A percentile compares a stretch with the other conserved stretches of the same genome.
phyloP scores from a whole-genome alignment of 2,888 invertebrate genomes.

The Abrostola triplasia region DNA sequence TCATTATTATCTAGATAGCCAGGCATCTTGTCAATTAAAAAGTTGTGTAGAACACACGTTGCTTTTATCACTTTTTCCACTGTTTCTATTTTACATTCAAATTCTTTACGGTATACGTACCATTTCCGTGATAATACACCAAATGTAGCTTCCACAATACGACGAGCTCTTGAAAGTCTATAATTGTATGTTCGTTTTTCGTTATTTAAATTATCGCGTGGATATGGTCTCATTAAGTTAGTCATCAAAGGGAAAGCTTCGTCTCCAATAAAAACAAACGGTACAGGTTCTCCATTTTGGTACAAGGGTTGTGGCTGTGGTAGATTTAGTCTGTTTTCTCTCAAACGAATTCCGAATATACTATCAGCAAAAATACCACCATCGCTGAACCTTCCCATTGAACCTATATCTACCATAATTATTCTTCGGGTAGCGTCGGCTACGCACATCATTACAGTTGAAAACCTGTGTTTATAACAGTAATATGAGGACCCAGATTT shows the following conservation, averaged over 20 bases:
- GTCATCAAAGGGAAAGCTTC: conserved; percentile 39
- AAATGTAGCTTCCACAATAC: conserved; percentile 53
- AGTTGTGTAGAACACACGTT: conserved; percentile 30
- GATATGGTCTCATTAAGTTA: conserved; percentile 53
- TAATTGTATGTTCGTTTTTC: conserved; percentile 50
- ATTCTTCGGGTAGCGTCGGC: conserved; percentile 41
- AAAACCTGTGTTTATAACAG: conserved; percentile 37
- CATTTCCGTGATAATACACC: conserved; percentile 50
- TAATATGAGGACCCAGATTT: conserved; percentile 22
- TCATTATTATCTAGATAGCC: conserved; percentile 30
- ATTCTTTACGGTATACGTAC: conserved; percentile 45
- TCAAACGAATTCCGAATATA: conserved; percentile 33
- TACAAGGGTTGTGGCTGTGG: conserved; percentile 31
- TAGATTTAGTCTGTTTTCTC: conserved; percentile 43
- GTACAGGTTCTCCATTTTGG: conserved; percentile 37
- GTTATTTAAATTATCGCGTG: conserved; percentile 36
- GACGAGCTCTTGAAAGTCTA: conserved; percentile 48
- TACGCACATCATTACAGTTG: conserved; percentile 33
- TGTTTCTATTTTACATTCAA: conserved; percentile 34
- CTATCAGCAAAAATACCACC: conserved; percentile 42
- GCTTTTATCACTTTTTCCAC: conserved; percentile 44
- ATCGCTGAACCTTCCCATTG: conserved; percentile 42
- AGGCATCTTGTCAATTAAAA: conserved; percentile 35
- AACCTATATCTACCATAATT: conserved; percentile 38
- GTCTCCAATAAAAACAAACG: conserved; percentile 47